Evolutionary conservation across 64 coral and sea anemone species (phyloP).

Genomic region (Porites lutea): DNA sequence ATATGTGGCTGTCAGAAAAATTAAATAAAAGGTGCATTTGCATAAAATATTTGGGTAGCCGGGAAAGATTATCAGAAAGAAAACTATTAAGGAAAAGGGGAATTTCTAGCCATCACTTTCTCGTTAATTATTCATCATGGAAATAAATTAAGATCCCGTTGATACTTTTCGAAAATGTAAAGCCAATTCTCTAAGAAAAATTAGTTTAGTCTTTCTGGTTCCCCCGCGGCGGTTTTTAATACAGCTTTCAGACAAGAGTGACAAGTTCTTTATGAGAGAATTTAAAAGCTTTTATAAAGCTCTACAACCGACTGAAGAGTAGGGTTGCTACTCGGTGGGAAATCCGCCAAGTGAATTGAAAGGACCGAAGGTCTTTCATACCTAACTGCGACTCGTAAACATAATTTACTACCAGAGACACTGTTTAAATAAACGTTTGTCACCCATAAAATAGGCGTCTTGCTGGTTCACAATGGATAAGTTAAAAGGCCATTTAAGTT

Average conservation of each 20-base stretch:
- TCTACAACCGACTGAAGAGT: too few species aligned
- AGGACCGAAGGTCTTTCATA: background rate
- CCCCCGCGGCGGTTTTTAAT: too few species aligned
- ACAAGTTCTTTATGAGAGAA: too few species aligned
- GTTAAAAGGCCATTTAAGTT: conserved; percentile 4
- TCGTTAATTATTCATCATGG: background rate
- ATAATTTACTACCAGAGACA: background rate
- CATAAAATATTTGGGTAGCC: conserved; percentile 15
- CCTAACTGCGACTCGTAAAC: background rate
- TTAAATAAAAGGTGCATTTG: conserved; percentile 18
- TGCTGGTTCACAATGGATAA: background rate
- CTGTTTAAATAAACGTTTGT: conserved; percentile 32
- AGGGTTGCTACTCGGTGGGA: background rate
- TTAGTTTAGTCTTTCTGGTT: too few species aligned
- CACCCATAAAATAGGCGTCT: background rate
- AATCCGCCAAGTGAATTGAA: background rate
- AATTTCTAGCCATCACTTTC: background rate
- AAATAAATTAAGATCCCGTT: background rate
- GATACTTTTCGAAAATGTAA: background rate
- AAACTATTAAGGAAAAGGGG: background rate
- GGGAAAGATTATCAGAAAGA: background rate
- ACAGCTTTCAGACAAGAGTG: too few species aligned
- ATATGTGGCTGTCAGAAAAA: background rate
- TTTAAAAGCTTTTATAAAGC: too few species aligned
- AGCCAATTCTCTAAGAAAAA: background rate